Evolutionary conservation across 2,113 vertebrate genomes (phyloP).

Genomic region (Gopherus evgoodei): DNA sequence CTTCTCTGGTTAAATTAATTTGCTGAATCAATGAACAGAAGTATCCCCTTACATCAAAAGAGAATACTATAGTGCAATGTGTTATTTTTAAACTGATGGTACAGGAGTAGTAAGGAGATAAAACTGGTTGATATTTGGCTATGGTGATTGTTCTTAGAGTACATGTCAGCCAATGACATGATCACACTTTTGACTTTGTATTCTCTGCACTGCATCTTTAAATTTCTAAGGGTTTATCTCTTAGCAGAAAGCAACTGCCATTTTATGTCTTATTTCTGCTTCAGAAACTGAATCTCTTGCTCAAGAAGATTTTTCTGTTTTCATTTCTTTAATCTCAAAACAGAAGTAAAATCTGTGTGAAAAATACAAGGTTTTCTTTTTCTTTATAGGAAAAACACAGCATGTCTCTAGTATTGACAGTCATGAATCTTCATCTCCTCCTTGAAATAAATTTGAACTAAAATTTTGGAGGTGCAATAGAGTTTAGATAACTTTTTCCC

Average conservation of each 20-base stretch:
- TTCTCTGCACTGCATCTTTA: neutral
- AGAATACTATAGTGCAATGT: neutral
- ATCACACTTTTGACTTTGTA: neutral
- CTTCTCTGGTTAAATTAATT: neutral
- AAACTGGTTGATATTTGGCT: neutral
- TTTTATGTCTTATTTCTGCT: neutral
- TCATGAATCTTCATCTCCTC: neutral
- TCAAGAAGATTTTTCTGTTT: neutral
- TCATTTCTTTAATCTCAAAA: neutral
- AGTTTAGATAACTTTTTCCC: neutral
- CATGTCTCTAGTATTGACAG: neutral
- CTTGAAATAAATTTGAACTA: neutral
- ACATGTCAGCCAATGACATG: accelerated
- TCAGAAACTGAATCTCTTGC: neutral
- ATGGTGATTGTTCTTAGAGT: neutral
- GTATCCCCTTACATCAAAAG: neutral
- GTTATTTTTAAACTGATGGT: neutral
- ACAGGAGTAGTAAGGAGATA: neutral
- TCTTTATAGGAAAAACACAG: neutral
- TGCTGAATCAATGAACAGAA: neutral
- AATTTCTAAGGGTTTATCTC: neutral
- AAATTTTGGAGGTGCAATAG: neutral
- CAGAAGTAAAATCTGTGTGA: neutral
- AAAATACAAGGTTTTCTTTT: neutral
- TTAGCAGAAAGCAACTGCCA: neutral